phyloP scores from a whole-genome alignment of 2,113 vertebrate genomes.

The Tor tambroides region DNA sequence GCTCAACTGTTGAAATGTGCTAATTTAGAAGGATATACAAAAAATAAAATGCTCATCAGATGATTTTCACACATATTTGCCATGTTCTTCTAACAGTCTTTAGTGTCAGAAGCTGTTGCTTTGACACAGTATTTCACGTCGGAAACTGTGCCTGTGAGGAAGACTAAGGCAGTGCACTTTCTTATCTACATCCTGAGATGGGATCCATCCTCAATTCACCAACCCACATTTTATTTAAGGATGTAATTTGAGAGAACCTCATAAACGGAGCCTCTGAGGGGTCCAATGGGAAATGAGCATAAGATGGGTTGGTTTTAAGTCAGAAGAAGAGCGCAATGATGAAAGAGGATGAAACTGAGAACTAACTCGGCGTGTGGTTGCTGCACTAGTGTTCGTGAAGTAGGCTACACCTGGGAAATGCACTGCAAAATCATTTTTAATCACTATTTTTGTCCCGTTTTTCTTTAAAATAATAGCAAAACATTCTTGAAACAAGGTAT shows the following conservation, averaged over 20 bases:
- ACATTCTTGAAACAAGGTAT: background rate
- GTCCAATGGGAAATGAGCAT: slow-evolving; percentile 49
- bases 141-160: slow-evolving; percentile 41
- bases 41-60: slow-evolving; percentile 39
- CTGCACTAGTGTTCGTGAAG: slow-evolving; percentile 27
- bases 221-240: slow-evolving; percentile 59
- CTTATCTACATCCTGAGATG: slow-evolving; percentile 31
- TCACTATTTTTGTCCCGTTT: background rate
- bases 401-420: slow-evolving; percentile 21
- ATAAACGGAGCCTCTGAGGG: slow-evolving; percentile 52
- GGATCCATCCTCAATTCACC: slow-evolving; percentile 52
- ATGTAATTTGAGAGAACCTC: slow-evolving; percentile 49
- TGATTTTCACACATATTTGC: slow-evolving; percentile 28
- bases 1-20: slow-evolving; percentile 15
- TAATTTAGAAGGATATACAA: slow-evolving; percentile 22
- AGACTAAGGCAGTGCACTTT: background rate
- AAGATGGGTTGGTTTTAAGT: slow-evolving; percentile 36
- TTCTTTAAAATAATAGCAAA: too few relatives aligned
- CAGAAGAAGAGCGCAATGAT: slow-evolving; percentile 62
- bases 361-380: slow-evolving; percentile 33
- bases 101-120: background rate
- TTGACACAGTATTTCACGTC: slow-evolving; percentile 1
- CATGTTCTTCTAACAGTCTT: slow-evolving; percentile 12
- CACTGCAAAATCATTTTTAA: slow-evolving; percentile 4
- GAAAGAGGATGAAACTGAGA: slow-evolving; percentile 69